Percentiles rank a stretch among this genome's conserved stretches.
Conservation (phyloP, 2,797 vertebrate species). For the Hyperoplus immaculatus region DNA sequence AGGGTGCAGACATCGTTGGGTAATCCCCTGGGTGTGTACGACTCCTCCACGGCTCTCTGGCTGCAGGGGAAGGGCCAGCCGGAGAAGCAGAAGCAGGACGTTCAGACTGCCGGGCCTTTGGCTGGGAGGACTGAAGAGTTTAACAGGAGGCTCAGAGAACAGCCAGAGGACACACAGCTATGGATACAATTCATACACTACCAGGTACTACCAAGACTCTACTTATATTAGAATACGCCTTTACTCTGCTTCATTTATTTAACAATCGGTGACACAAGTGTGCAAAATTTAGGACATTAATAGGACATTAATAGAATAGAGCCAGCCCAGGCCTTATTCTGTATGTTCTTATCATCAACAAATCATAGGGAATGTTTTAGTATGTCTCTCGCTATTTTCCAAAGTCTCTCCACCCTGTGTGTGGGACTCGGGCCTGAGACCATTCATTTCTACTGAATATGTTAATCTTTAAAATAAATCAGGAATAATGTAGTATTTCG, state of each 20-base stretch:
- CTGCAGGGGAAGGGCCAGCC: constrained; percentile 89
- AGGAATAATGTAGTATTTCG: background rate
- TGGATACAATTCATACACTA: constrained; percentile 95
- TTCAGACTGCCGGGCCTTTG: constrained; percentile 44
- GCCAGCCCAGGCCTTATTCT: no score
- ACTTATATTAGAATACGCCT: background rate
- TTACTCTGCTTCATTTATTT: background rate
- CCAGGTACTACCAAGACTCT: constrained; percentile 84
- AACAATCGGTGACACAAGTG: no score
- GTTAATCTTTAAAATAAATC: background rate
- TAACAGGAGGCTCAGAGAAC: constrained; percentile 92
- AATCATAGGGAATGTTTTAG: no score
- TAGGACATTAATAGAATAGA: no score
- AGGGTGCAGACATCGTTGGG: constrained; percentile 62
- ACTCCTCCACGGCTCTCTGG: constrained; percentile 91
- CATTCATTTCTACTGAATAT: background rate
- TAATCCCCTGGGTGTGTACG: constrained; percentile 94
- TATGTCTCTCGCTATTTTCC: no score
- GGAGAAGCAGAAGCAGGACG: constrained; percentile 40
- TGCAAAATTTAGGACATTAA: no score
- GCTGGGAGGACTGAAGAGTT: constrained; percentile 89
- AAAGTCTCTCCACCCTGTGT: background rate
- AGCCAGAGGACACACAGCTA: constrained; percentile 87
- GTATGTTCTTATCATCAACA: no score
- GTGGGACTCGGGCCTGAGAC: background rate